Evolutionary conservation across 2,113 vertebrate genomes (phyloP), one percentile per base, ranked within the genome.

Genomic region (Neopipo cinnamomea): DNA sequence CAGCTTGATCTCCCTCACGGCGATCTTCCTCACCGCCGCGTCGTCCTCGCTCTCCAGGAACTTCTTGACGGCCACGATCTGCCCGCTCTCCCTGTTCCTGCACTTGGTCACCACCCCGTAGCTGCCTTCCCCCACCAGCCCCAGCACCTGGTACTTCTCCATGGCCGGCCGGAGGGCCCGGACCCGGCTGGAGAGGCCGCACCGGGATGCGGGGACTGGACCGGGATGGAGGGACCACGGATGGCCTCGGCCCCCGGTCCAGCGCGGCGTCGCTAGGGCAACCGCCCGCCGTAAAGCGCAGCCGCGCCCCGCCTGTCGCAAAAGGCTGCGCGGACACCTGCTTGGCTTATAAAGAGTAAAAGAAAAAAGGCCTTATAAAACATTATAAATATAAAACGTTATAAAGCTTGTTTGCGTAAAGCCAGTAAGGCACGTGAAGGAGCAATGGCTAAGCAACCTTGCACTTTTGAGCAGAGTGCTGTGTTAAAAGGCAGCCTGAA

Each of bases 21-120:
- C 97, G 73, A 99, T 99, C 92, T 99, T 99, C 97, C 98, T 98
- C 96, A 99, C 98, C 42, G 96, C 96, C 92, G 98, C 97, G 83
- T 99, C 98, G n/a, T 98, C 98, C 24, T 99, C 98, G 6, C 98
- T 98, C 78, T 99, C 98, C 97, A 98, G 72, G 91, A 99, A 99
- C 91, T 98, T 99, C 97, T 99, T 99, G 63, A 99, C 98, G 58
- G 99, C 99, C 22, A 99, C 98, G 24, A 99, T 97, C 52, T 97
- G 98, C 20, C 99, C 98, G 24, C 35, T 98, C 74, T 98, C 98
- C 66, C 97, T 97, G 92, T 99, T 98, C 4, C 98, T 97, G 78
- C 99, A 99, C 56, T 99, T 99, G 66, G 98, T 98, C 92, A 99
- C 99, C 44, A 98, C 97, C 5, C 99, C 98, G 53, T 99, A 99